Conservation (phyloP, 2,888 invertebrate genomes). For the Archips crataeganus region DNA sequence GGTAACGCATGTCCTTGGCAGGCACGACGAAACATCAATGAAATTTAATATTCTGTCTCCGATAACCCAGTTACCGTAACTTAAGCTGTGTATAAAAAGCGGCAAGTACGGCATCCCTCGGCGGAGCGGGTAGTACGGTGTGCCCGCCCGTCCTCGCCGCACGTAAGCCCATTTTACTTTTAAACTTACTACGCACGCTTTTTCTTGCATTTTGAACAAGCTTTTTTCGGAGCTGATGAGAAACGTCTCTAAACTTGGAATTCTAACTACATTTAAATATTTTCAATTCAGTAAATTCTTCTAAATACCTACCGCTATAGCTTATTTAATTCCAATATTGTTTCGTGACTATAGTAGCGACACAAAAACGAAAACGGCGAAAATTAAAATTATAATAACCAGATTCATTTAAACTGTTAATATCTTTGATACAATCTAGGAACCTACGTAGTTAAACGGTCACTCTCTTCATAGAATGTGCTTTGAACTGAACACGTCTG, state of each 20-base stretch:
- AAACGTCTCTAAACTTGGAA: too few species aligned
- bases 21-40: slow-evolving; percentile 76
- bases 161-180: slow-evolving; percentile 74
- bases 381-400: neutral
- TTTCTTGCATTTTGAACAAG: slow-evolving; percentile 15
- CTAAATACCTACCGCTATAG: too few species aligned
- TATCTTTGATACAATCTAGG: neutral
- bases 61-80: slow-evolving; percentile 82
- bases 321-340: too few species aligned
- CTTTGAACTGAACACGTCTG: neutral
- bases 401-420: neutral
- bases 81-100: slow-evolving; percentile 72
- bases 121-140: slow-evolving; percentile 68
- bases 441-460: neutral
- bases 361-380: neutral
- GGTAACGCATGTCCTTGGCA: slow-evolving; percentile 75
- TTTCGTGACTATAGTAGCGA: neutral
- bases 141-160: slow-evolving; percentile 76
- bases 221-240: neutral
- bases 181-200: slow-evolving; percentile 72
- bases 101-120: slow-evolving; percentile 69
- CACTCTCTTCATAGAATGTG: neutral
- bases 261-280: too few species aligned
- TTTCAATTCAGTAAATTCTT: too few species aligned
- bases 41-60: slow-evolving; percentile 79